These are phyloP conservation scores for Trichonephila clavipes DNA, from an alignment of 1,140 invertebrate genomes.

Conservation along the genomic window DNA sequence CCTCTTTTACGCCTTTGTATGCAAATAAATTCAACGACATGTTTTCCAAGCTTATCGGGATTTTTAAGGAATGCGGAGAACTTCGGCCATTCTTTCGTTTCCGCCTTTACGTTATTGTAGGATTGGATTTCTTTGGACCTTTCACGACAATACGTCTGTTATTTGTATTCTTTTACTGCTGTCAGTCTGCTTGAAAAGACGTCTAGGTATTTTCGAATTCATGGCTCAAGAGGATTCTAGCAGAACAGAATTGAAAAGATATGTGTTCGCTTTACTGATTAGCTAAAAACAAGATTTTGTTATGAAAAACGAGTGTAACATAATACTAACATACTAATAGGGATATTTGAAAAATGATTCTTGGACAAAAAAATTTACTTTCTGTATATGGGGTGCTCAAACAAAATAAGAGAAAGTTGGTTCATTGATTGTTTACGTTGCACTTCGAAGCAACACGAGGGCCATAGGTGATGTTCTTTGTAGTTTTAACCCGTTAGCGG, in stretches of 20 bases:
- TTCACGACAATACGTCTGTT: neutral
- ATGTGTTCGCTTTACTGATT: neutral
- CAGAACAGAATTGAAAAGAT: neutral
- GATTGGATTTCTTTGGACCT: neutral
- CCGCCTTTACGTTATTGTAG: neutral
- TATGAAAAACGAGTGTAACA: neutral
- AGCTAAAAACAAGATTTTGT: neutral
- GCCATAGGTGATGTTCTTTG: too few species aligned
- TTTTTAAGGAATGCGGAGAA: neutral
- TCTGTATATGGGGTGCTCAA: neutral
- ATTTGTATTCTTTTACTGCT: neutral
- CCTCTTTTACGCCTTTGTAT: too few species aligned
- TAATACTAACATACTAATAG: too few species aligned
- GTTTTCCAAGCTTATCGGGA: neutral
- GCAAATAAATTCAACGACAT: neutral
- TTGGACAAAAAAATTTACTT: neutral
- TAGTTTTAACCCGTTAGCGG: too few species aligned
- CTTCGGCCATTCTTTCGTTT: neutral
- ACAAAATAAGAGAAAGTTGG: too few species aligned
- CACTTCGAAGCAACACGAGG: too few species aligned
- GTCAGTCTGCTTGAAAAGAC: neutral
- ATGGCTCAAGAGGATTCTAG: neutral
- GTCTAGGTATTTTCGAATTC: neutral
- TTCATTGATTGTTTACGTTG: too few species aligned
- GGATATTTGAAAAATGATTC: too few species aligned